Conservation (phyloP, 2,113 vertebrate genomes). For the Brachyhypopomus occidentalis region DNA sequence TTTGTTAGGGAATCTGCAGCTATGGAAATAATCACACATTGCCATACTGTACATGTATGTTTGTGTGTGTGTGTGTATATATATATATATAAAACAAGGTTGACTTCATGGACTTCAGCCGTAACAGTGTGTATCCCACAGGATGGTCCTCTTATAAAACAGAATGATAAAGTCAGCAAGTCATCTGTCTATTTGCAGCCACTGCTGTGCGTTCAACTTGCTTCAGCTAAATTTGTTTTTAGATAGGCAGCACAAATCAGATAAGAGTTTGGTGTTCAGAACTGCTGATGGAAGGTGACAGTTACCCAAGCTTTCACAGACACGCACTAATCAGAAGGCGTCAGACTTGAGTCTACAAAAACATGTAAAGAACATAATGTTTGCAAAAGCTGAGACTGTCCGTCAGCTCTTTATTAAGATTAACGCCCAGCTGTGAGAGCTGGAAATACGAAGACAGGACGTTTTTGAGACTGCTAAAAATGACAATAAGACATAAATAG, state of each 20-base stretch:
- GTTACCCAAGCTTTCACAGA: background rate
- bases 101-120: background rate
- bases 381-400: no score
- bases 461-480: no score
- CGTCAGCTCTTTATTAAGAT: no score
- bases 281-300: background rate
- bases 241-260: slow-evolving; percentile 32
- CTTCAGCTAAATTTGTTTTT: slow-evolving; percentile 24
- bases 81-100: no score
- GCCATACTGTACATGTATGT: no score
- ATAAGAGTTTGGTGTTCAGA: background rate
- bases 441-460: no score
- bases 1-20: no score
- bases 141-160: slow-evolving; percentile 1
- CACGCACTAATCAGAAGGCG: slow-evolving; percentile 11
- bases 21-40: no score
- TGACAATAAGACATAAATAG: no score
- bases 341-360: background rate
- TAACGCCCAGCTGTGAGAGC: no score
- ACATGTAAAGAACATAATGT: background rate
- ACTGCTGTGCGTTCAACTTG: slow-evolving; percentile 2
- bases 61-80: no score
- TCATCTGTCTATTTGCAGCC: slow-evolving; percentile 12
- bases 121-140: background rate
- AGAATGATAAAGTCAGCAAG: background rate